Evolutionary conservation across 1,140 invertebrate genomes (phyloP).

Genomic region (Oryctes rhinoceros): DNA sequence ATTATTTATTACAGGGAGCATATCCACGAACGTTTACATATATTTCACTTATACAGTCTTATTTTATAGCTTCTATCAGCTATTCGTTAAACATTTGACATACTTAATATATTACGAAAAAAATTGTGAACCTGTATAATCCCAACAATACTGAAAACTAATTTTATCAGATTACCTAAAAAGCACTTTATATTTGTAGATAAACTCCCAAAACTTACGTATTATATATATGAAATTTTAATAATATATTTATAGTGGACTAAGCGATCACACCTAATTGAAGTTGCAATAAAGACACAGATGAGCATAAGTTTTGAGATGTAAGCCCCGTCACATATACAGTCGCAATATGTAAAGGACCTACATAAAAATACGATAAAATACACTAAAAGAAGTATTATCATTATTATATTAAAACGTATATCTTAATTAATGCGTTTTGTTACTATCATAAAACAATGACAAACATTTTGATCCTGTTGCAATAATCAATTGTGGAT

Average conservation of each 20-base stretch:
- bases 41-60: neutral
- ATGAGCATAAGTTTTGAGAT: constrained; percentile 1
- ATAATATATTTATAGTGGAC: constrained; percentile 9
- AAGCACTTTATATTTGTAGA: neutral
- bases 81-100: neutral
- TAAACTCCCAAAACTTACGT: neutral
- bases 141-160: too few relatives aligned
- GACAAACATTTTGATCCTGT: neutral
- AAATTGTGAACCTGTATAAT: neutral
- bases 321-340: neutral
- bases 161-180: too few relatives aligned
- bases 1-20: neutral
- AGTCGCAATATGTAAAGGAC: neutral
- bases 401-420: too few relatives aligned
- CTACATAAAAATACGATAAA: neutral
- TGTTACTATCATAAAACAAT: neutral
- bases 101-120: neutral
- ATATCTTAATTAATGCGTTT: too few relatives aligned
- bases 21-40: neutral
- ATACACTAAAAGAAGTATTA: neutral
- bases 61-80: constrained; percentile 10
- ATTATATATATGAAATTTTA: constrained; percentile 7
- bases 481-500: too few relatives aligned
- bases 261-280: constrained; percentile 18
- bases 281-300: neutral